Percentiles rank a stretch among this genome's conserved stretches.
Evolutionary conservation across 1,140 invertebrate species (phyloP).

Genomic region (Formica selysi): DNA sequence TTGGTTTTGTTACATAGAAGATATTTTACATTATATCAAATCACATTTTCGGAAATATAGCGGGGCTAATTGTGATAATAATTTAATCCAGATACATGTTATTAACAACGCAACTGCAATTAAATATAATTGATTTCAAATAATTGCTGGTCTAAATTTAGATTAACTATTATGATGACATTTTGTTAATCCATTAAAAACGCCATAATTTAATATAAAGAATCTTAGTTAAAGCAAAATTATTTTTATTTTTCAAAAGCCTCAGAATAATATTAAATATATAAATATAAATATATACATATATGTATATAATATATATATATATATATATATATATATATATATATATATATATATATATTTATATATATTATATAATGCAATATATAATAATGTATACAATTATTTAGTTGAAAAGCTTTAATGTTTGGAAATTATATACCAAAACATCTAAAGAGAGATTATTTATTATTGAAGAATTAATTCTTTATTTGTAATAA

Average conservation of each 20-base stretch:
- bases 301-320: neutral
- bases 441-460: neutral
- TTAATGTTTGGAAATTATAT: constrained; percentile 6
- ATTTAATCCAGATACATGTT: neutral
- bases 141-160: constrained; percentile 19
- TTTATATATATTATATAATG: too few relatives aligned
- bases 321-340: too few relatives aligned
- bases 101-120: too few relatives aligned
- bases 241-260: neutral
- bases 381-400: neutral
- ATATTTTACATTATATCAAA: neutral
- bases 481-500: neutral
- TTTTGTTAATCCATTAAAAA: constrained; percentile 36
- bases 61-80: neutral
- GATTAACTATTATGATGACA: neutral
- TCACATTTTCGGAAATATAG: neutral
- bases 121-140: constrained; percentile 17
- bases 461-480: constrained; percentile 10
- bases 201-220: constrained; percentile 1
- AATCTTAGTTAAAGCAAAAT: neutral
- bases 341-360: neutral
- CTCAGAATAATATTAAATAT: neutral
- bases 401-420: neutral
- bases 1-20: neutral
- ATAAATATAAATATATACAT: too few relatives aligned